Evolutionary conservation across 2,888 invertebrate genomes (phyloP).

Genomic region (Polydrusus pterygomalis): DNA sequence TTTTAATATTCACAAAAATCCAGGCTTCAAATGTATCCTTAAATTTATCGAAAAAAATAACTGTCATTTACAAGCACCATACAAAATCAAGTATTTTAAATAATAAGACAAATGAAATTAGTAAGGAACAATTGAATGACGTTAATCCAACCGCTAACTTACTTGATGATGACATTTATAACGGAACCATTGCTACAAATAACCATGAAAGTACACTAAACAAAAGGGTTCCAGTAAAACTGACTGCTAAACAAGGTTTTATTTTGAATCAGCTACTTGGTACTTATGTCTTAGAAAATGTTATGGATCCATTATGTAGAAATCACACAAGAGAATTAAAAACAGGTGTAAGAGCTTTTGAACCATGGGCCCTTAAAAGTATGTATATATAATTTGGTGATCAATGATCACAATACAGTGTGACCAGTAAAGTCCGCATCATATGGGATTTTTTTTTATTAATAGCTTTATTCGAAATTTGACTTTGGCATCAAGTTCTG

Average conservation of each 20-base stretch:
- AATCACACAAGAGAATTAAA: slow-evolving; percentile 64
- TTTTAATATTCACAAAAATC: not conserved
- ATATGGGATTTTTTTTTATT: too few species aligned
- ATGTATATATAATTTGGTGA: slow-evolving; percentile 39
- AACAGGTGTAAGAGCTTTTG: slow-evolving; percentile 62
- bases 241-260: slow-evolving; percentile 64
- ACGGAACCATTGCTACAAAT: not conserved
- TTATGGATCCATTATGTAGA: slow-evolving; percentile 60
- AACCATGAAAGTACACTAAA: not conserved
- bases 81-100: not conserved
- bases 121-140: not conserved
- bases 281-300: slow-evolving; percentile 61
- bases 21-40: not conserved
- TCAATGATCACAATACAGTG: too few species aligned
- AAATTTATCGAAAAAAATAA: not conserved
- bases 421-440: too few species aligned
- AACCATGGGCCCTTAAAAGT: slow-evolving; percentile 68
- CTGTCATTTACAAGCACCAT: not conserved
- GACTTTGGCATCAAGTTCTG: too few species aligned
- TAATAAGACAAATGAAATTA: not conserved
- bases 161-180: slow-evolving; percentile 1
- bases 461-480: too few species aligned
- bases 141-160: not conserved
- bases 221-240: slow-evolving; percentile 57
- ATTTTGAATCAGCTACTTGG: slow-evolving; percentile 65